A percentile compares a stretch with the other conserved stretches of the same genome.
Evolutionary conservation across 2,888 invertebrate genomes (phyloP).

Genomic region (Leucania comma): DNA sequence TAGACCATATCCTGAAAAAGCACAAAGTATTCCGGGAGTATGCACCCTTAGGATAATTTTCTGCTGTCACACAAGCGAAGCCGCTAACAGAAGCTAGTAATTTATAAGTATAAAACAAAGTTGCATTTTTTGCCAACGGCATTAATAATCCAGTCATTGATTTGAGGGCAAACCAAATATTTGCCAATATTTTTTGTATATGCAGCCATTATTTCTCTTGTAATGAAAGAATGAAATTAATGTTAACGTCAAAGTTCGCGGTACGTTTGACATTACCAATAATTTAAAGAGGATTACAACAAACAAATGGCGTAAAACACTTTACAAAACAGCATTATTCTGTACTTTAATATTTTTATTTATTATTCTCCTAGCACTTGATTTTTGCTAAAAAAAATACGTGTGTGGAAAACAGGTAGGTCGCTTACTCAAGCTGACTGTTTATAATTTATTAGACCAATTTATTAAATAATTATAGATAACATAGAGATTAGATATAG

Average conservation of each 20-base stretch:
- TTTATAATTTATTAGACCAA: too few relatives aligned
- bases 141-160: slow-evolving; percentile 8
- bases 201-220: slow-evolving; percentile 33
- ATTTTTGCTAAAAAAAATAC: background rate
- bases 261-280: slow-evolving; percentile 53
- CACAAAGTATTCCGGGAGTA: too few relatives aligned
- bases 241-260: slow-evolving; percentile 30
- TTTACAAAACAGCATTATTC: slow-evolving; percentile 26
- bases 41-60: too few relatives aligned
- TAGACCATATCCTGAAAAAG: too few relatives aligned
- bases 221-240: slow-evolving; percentile 36
- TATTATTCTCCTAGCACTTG: slow-evolving; percentile 12
- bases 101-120: background rate
- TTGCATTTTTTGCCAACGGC: background rate
- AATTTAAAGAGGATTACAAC: slow-evolving; percentile 49
- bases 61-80: too few relatives aligned
- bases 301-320: slow-evolving; percentile 35
- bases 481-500: too few relatives aligned
- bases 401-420: background rate
- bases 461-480: too few relatives aligned
- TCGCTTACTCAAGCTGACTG: background rate
- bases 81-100: background rate
- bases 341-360: slow-evolving; percentile 1
- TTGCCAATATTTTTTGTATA: slow-evolving; percentile 22
- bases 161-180: slow-evolving; percentile 31